Base-by-base conservation (phyloP, 2,113 vertebrate species). In the Scalopus aquaticus region DNA sequence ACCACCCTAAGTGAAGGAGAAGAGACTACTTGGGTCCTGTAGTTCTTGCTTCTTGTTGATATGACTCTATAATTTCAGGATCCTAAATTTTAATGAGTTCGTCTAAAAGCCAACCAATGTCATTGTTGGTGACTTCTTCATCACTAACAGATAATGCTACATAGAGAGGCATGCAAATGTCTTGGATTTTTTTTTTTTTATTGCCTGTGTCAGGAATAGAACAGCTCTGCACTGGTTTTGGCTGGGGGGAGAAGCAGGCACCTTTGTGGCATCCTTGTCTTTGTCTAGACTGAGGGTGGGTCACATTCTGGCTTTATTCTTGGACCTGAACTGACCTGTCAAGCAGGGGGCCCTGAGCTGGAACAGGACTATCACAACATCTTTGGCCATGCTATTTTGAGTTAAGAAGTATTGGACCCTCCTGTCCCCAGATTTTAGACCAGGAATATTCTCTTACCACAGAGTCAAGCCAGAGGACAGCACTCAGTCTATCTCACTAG, bases 221-320 rank as follows among this genome's bases (percentile, higher is more conserved):
- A 37, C 51, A 32, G 30, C 15, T 62, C 20, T 86, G 20, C 37
- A 7, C 42, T 73, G 88, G 30, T 64, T 84, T 92, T 28, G 22
- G 28, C 46, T 62, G 28, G 15, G 7, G 46, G 56, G 8, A 77
- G 72, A 81, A n/a, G 37, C 22, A 0, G 24, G 13, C 32, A 9
- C 20, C 7, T 82, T 70, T 83, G 51, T 19, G 56, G 24, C 15
- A 37, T 30, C 64, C 51, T 1, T 20, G 2, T 85, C 22, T 92
- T 88, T 67, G 60, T 87, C 73, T 60, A 62, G 62, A 64, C 81
- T 24, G 49, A 86, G 58, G 30, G 5, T 20, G 39, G 58, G 35
- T 76, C 35, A 16, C 4, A 4, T 62, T 90, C 79, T 88, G 64
- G 16, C 60, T 93, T 49, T 92, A 37, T 90, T 95, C 77, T 90